These are phyloP conservation scores for Luperina testacea DNA, from an alignment of 2,888 invertebrate species.

Conservation along the genomic window DNA sequence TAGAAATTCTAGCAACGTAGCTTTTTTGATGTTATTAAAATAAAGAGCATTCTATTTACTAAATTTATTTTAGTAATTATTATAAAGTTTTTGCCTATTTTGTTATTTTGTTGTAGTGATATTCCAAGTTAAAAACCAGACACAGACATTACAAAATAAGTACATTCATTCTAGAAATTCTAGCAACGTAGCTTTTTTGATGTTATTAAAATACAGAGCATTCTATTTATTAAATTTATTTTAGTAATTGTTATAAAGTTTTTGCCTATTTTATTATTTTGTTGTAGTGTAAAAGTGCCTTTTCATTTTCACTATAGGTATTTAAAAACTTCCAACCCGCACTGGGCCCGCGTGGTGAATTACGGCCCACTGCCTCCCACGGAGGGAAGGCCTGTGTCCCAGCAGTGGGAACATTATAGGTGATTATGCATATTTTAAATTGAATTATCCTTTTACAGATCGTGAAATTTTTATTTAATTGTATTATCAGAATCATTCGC, in stretches of 20 bases:
- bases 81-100: neutral
- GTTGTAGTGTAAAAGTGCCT: neutral
- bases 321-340: too few relatives aligned
- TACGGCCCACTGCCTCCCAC: too few relatives aligned
- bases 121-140: constrained; percentile 18
- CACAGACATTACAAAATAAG: constrained; percentile 6
- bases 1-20: constrained; percentile 6
- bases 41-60: neutral
- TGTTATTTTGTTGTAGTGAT: neutral
- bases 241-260: neutral
- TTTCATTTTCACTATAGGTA: too few relatives aligned
- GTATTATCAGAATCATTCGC: neutral
- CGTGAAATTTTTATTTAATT: neutral
- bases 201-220: neutral
- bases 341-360: too few relatives aligned
- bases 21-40: neutral
- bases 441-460: neutral
- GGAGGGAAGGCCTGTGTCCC: too few relatives aligned
- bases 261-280: neutral
- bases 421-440: neutral
- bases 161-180: constrained; percentile 16
- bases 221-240: neutral
- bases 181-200: neutral
- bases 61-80: neutral
- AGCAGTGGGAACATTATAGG: too few relatives aligned